Percentiles rank a stretch among this genome's conserved stretches.
Conservation (phyloP, 2,113 vertebrate species). For the Grammomys dolichurus region DNA sequence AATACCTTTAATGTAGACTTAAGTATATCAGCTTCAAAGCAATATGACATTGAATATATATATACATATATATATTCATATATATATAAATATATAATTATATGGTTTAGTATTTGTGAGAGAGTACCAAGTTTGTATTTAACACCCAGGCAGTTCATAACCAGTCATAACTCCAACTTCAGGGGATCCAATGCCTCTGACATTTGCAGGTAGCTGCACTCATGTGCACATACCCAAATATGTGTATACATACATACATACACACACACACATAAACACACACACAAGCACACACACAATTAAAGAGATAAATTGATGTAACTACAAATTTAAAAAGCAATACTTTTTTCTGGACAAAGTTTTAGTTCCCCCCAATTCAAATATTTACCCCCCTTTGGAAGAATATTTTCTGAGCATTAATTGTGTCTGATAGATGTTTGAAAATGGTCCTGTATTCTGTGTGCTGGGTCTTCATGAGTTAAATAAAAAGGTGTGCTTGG, state of each 20-base stretch:
- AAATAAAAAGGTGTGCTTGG: conserved; percentile 43
- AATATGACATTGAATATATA: background rate
- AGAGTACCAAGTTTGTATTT: background rate
- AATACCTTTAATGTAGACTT: background rate
- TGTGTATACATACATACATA: background rate
- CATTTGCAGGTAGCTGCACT: background rate
- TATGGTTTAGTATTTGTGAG: background rate
- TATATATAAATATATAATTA: background rate
- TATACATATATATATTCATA: background rate
- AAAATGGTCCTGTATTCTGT: background rate
- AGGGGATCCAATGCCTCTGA: background rate
- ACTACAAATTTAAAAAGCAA: conserved; percentile 4
- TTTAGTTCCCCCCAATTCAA: conserved; percentile 17
- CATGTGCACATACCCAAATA: background rate
- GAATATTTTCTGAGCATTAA: conserved; percentile 34
- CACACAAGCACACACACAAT: background rate
- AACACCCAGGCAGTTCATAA: background rate
- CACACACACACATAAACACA: background rate
- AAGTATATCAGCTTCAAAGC: conserved; percentile 12
- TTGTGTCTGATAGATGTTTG: background rate
- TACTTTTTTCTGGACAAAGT: background rate
- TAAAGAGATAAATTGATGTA: background rate
- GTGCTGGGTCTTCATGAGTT: background rate
- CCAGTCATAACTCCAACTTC: background rate
- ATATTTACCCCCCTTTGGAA: conserved; percentile 37